Base-by-base conservation (phyloP, 2,888 invertebrate species). In the Drosophila borborema region DNA sequence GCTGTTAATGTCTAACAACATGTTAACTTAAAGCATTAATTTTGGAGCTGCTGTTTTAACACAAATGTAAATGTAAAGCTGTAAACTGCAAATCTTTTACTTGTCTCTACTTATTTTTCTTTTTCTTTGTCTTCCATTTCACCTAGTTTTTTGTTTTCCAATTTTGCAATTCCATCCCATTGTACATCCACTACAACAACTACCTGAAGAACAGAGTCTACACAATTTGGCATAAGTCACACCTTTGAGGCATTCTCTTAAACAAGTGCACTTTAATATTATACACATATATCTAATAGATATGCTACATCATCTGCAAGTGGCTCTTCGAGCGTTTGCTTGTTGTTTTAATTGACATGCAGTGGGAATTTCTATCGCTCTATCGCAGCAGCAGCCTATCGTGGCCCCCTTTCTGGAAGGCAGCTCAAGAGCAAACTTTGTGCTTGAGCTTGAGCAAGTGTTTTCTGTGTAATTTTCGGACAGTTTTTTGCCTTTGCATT, bases 261-360 rank as follows among this genome's bases (percentile, higher is more conserved):
- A 70, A 66, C 72, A 72, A 70, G 65, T 62, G 64, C 66, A 67
- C 68, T 86, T 78, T 63, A 65, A 79, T 53, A 53, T 41, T 45
- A 43, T 18, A 65, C 60, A 68, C 48, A 60, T 67, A 60, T 67
- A 58, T 67, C 65, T 46, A 45, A 56, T 63, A 69, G 79, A 64
- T 78, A 58, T 38, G 72, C 56, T 61, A 36, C 36, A 28, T 41
- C n/a, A 36, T 36, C 28, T 60, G 45, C 18, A 45, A 77, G 69
- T 69, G 73, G 12, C 46, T 56, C 36, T 31, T 56, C 40, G 58
- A 65, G 53, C 60, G 40, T 54, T 77, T 46, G 48, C 46, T 9
- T 16, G 46, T 14, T 46, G 46, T 36, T 60, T 60, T 77, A 75
- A 72, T 71, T 75, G 66, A 56, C 46, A 60, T 38, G 43, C 60